Evolutionary conservation across 2,797 vertebrate species (phyloP).

Genomic region (Rhabdomys pumilio): DNA sequence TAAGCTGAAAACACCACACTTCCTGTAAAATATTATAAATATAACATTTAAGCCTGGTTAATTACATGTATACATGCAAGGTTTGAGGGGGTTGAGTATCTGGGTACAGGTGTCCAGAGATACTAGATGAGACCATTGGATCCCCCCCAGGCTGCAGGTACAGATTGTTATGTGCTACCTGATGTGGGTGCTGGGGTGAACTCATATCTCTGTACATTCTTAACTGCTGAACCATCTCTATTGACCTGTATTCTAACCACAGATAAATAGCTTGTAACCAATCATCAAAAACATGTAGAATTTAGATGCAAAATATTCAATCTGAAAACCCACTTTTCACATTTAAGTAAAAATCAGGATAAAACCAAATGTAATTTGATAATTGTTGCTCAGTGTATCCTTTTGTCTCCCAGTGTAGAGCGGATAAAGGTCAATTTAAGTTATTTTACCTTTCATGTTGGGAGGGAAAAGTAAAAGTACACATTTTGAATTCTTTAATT

Average conservation of each 20-base stretch:
- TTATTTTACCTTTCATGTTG: not conserved
- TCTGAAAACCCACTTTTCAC: not conserved
- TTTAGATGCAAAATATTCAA: not conserved
- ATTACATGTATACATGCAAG: not conserved
- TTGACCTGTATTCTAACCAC: not conserved
- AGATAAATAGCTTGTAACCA: not conserved
- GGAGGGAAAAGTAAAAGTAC: not conserved
- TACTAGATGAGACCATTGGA: not conserved
- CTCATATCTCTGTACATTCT: not conserved
- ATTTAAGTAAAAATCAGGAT: not conserved
- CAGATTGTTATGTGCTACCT: not conserved
- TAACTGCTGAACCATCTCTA: not conserved
- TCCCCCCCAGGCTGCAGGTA: no score
- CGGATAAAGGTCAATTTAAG: constrained; percentile 21
- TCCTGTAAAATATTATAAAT: not conserved
- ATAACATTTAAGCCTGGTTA: not conserved
- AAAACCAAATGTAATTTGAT: not conserved
- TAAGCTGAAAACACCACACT: not conserved
- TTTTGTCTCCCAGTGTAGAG: not conserved
- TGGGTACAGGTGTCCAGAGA: no score
- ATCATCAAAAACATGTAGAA: not conserved
- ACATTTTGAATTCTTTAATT: constrained; percentile 38
- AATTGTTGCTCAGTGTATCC: not conserved
- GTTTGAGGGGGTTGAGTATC: not conserved
- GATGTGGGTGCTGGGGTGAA: not conserved